Conservation (phyloP, 2,888 invertebrate genomes). For the Schizaphis graminum region DNA sequence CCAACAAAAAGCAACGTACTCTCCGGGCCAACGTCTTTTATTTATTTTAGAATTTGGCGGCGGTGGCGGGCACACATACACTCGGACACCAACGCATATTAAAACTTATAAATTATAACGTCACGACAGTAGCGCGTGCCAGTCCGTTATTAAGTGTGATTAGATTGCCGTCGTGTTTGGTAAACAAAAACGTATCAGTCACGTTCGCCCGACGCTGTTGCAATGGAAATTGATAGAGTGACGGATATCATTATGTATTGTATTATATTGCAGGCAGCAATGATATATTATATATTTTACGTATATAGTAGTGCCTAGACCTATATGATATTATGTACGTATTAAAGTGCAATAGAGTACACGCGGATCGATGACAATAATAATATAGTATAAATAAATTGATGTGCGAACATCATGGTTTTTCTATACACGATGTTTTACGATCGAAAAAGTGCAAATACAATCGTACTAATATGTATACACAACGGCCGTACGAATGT, state of each 20-base stretch:
- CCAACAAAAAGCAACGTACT: conserved; percentile 19
- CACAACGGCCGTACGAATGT: background rate
- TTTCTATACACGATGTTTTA: background rate
- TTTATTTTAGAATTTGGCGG: background rate
- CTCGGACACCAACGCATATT: background rate
- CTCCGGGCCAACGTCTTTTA: background rate
- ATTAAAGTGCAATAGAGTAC: background rate
- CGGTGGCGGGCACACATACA: background rate
- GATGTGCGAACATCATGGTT: background rate
- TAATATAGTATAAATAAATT: background rate
- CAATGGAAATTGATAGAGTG: background rate
- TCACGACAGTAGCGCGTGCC: background rate
- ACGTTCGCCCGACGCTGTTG: background rate
- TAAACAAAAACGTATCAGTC: conserved; percentile 39
- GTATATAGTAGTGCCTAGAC: no score
- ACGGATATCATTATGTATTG: background rate
- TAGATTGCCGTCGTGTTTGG: conserved; percentile 20
- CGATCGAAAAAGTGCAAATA: background rate
- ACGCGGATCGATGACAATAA: background rate
- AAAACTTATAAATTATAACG: background rate
- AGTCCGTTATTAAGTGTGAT: conserved; percentile 56
- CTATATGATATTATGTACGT: background rate
- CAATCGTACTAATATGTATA: background rate
- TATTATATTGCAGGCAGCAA: background rate
- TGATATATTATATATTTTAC: background rate